These are phyloP conservation scores for Cromileptes altivelis DNA, from an alignment of 2,113 vertebrate species.

Conservation along the genomic window DNA sequence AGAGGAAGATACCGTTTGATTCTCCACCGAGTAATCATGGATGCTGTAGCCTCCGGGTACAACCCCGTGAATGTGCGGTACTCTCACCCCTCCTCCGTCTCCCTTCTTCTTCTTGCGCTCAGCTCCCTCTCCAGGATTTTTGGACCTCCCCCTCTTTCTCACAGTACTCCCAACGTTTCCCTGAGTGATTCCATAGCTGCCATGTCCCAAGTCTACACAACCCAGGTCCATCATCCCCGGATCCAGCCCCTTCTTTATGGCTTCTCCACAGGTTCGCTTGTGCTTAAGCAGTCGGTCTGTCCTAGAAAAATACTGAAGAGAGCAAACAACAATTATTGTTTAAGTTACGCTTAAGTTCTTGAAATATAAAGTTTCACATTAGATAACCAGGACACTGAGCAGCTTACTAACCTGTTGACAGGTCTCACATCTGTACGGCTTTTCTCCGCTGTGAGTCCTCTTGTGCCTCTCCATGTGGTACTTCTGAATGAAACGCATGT, in stretches of 20 bases:
- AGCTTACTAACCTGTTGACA: slow-evolving; percentile 91
- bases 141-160: slow-evolving; percentile 94
- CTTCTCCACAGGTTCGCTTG: slow-evolving; percentile 98
- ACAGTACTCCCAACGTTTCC: slow-evolving; percentile 90
- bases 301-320: slow-evolving; percentile 94
- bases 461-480: slow-evolving; percentile 99
- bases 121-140: slow-evolving; percentile 88
- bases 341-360: not conserved
- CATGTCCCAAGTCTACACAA: slow-evolving; percentile 89
- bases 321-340: slow-evolving; percentile 16
- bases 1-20: slow-evolving; percentile 89
- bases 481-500: slow-evolving; percentile 99
- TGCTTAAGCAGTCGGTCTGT: slow-evolving; percentile 99
- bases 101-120: slow-evolving; percentile 91
- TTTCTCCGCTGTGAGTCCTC: slow-evolving; percentile 99
- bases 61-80: slow-evolving; percentile 72
- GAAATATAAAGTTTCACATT: not conserved
- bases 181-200: slow-evolving; percentile 91
- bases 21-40: slow-evolving; percentile 90
- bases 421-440: slow-evolving; percentile 99
- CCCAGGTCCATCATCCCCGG: slow-evolving; percentile 88
- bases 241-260: slow-evolving; percentile 92
- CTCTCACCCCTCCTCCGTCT: slow-evolving; percentile 51
- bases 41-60: slow-evolving; percentile 84
- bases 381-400: not conserved